Evolutionary conservation across 1,140 invertebrate species (phyloP), one percentile per base, ranked within the genome.

Genomic region (Diachasmimorpha longicaudata): DNA sequence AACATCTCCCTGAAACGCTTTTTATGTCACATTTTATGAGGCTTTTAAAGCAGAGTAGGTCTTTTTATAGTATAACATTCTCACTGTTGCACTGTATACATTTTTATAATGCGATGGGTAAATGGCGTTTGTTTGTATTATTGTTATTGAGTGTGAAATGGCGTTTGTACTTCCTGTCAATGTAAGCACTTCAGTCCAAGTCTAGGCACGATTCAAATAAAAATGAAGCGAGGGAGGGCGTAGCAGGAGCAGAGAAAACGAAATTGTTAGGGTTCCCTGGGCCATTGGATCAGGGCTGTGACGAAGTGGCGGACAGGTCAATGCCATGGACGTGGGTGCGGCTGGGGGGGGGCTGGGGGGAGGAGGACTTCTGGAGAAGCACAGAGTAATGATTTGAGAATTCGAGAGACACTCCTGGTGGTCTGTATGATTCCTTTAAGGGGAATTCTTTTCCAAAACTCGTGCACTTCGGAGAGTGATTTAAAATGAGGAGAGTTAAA

Each of bases 381-480:
- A 36, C 13, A 37, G 36, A 72, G 55, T 52, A 72, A 63, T 72
- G 52, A 63, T 72, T 72, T 23, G 71, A 21, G 31, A 52, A 72
- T 63, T 72, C 55, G n/a, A 72, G 71, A 63, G 31, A 63, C 36
- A 72, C 55, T 63, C 19, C 36, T 63, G 71, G 21, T 37, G 31
- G 55, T 72, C 55, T 72, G 31, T 63, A 39, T 14, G 16, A 72
- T 31, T 63, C 31, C 52, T 63, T 36, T 2, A n/a, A 72, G 21
- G 10, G n/a, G 55, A 72, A 58, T 63, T 44, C 52, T 58, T 58
- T 58, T 21, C 16, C 31, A 6, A 6, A 31, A 31, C 31, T 31
- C 6, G 31, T 31, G 31, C 31, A 31, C 31, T 31, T 31, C 31
- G 6, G 31, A 3, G 31, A 31, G 31, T 31, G 31, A 31, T 31